phyloP scores from a whole-genome alignment of 2,797 vertebrate species.

The Lithobates pipiens region DNA sequence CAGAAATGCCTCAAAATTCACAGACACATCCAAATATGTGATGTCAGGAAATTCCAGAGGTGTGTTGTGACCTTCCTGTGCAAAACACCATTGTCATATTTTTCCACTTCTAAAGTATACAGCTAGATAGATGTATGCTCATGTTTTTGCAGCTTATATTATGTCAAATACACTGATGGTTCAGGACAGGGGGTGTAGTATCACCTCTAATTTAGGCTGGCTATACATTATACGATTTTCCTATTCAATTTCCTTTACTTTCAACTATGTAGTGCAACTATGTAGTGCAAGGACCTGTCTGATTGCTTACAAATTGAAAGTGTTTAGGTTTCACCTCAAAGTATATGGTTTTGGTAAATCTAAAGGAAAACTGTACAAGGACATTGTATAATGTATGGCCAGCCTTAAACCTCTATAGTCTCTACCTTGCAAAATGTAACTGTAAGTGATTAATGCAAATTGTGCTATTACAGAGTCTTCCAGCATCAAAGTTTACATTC shows the following conservation, averaged over 20 bases:
- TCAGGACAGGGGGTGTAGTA: no score
- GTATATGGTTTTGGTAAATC: no score
- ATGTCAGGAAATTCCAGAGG: constrained; percentile 37
- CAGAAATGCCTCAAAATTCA: not conserved
- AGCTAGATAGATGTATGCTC: not conserved
- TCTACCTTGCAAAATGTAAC: not conserved
- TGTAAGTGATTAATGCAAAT: not conserved
- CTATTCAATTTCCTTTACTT: no score
- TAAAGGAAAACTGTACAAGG: no score
- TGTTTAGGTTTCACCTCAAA: no score
- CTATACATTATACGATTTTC: no score
- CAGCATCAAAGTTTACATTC: constrained; percentile 37
- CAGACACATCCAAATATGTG: not conserved
- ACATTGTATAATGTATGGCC: no score
- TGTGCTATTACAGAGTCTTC: not conserved
- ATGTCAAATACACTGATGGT: not conserved
- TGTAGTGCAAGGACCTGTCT: no score
- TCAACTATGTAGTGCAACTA: no score
- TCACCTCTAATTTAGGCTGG: not conserved
- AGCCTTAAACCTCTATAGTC: no score
- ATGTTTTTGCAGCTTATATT: not conserved
- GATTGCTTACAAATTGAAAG: accelerated
- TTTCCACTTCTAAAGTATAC: not conserved
- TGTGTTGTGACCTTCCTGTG: constrained; percentile 2
- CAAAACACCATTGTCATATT: constrained; percentile 1